A percentile compares a stretch with the other conserved stretches of the same genome.
Evolutionary conservation across 2,113 vertebrate species (phyloP).

Genomic region (Bostrychus sinensis): DNA sequence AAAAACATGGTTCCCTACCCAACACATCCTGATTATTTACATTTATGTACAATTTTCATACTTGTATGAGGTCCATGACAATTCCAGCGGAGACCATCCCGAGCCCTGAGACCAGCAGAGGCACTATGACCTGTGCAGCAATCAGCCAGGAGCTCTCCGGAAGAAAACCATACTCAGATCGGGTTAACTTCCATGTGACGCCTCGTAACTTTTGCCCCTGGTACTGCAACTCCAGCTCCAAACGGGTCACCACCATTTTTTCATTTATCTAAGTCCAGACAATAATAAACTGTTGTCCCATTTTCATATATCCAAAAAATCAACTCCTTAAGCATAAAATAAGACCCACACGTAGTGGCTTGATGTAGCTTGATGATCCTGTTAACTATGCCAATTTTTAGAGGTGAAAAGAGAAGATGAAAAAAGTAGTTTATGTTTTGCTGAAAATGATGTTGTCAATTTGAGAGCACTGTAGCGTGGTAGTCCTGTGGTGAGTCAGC

Average conservation of each 20-base stretch:
- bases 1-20: too few species aligned
- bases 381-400: neutral
- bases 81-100: slow-evolving; percentile 89
- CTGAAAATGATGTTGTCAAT: slow-evolving; percentile 19
- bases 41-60: slow-evolving; percentile 68
- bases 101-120: slow-evolving; percentile 85
- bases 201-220: slow-evolving; percentile 87
- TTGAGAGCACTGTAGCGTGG: slow-evolving; percentile 17
- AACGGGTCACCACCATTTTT: slow-evolving; percentile 88
- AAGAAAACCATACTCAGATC: slow-evolving; percentile 82
- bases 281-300: slow-evolving; percentile 32
- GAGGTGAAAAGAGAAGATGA: neutral
- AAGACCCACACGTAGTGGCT: slow-evolving; percentile 4
- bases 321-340: neutral
- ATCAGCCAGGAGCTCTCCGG: slow-evolving; percentile 86
- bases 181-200: slow-evolving; percentile 88
- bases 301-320: slow-evolving; percentile 1
- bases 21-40: too few species aligned
- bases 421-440: neutral
- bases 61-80: slow-evolving; percentile 89
- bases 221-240: slow-evolving; percentile 88
- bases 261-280: neutral
- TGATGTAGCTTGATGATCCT: neutral
- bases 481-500: slow-evolving; percentile 61
- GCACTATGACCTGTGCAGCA: slow-evolving; percentile 83